Conservation (phyloP, 1,140 invertebrate genomes). For the Lepidostoma basale region DNA sequence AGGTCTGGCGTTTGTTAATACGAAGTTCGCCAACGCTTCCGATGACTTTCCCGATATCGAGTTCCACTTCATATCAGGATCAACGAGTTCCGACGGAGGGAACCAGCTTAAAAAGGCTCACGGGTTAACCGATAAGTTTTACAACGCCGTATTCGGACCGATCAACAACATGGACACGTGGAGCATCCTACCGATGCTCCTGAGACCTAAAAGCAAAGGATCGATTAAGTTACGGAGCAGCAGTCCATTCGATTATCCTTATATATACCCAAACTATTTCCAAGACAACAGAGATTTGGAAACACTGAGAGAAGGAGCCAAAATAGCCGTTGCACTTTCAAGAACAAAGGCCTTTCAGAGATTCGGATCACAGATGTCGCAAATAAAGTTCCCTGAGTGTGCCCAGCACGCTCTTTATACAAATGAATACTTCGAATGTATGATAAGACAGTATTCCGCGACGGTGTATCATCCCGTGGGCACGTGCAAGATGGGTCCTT, state of each 20-base stretch:
- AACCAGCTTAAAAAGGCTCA: constrained; percentile 82
- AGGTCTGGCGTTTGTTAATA: constrained; percentile 88
- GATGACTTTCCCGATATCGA: constrained; percentile 92
- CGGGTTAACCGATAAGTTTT: constrained; percentile 75
- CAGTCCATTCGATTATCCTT: constrained; percentile 88
- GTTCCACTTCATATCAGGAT: constrained; percentile 90
- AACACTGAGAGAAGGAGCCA: constrained; percentile 82
- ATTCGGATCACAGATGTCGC: constrained; percentile 73
- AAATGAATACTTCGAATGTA: constrained; percentile 68
- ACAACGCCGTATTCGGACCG: constrained; percentile 68
- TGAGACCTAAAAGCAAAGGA: constrained; percentile 82
- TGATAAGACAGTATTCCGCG: constrained; percentile 64
- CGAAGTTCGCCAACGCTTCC: constrained; percentile 75
- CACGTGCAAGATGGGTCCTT: constrained; percentile 87
- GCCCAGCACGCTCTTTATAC: constrained; percentile 49
- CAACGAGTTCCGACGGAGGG: constrained; percentile 86
- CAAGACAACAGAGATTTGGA: constrained; percentile 79
- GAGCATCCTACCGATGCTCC: constrained; percentile 84
- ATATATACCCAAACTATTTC: constrained; percentile 93
- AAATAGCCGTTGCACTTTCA: constrained; percentile 76
- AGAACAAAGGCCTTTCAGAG: constrained; percentile 73
- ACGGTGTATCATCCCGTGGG: constrained; percentile 72
- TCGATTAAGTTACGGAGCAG: constrained; percentile 77
- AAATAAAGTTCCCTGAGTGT: constrained; percentile 62
- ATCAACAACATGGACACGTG: constrained; percentile 81